Evolutionary conservation across 2,888 invertebrate genomes (phyloP).

Genomic region (Trachelus troglodyta): DNA sequence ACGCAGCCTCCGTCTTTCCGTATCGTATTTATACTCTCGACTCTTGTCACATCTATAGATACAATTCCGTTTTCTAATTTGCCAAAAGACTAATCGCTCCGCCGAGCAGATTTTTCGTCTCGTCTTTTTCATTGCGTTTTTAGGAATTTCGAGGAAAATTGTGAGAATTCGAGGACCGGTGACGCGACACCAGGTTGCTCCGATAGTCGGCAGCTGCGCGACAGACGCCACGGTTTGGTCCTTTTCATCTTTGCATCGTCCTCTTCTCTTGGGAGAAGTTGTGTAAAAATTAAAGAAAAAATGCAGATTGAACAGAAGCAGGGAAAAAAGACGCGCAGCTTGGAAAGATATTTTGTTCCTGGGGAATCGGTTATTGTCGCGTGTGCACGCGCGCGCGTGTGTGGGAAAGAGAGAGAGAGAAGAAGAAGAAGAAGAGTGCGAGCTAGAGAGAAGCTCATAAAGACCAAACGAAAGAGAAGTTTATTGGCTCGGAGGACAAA

Average conservation of each 20-base stretch:
- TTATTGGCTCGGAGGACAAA: slow-evolving; percentile 47
- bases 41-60: neutral
- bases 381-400: slow-evolving; percentile 9
- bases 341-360: neutral
- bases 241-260: no score
- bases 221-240: neutral
- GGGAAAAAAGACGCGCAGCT: neutral
- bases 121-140: neutral
- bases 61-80: slow-evolving; percentile 24
- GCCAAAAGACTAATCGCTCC: slow-evolving; percentile 15
- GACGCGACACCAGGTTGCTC: neutral
- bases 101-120: neutral
- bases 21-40: neutral
- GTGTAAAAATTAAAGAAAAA: neutral
- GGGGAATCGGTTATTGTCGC: neutral
- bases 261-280: no score
- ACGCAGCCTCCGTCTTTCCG: neutral
- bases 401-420: slow-evolving; percentile 28
- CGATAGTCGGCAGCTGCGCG: neutral
- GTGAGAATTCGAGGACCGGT: no score
- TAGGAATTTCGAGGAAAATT: neutral
- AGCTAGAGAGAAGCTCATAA: slow-evolving; percentile 23
- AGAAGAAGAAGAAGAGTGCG: slow-evolving; percentile 8
- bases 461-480: slow-evolving; percentile 51
- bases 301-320: neutral